phyloP scores from a whole-genome alignment of 2,797 vertebrate genomes.

The Gymnoscopelus braueri region DNA sequence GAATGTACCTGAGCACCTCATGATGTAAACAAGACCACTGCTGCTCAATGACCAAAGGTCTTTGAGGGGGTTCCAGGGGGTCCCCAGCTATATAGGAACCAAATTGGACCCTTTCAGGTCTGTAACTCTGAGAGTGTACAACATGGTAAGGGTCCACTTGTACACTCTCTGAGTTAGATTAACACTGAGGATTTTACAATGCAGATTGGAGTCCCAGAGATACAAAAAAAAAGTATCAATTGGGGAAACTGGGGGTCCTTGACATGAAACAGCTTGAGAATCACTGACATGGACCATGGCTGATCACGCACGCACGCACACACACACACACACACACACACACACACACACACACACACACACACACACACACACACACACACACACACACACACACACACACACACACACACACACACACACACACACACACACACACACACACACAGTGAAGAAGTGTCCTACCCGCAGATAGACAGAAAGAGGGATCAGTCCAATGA shows the following conservation, averaged over 20 bases:
- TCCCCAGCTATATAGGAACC: too few relatives aligned
- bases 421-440: neutral
- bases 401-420: slow-evolving; percentile 2
- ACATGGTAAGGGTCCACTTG: too few relatives aligned
- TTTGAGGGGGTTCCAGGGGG: too few relatives aligned
- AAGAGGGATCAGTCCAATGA: slow-evolving; percentile 46
- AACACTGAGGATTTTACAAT: too few relatives aligned
- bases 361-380: neutral
- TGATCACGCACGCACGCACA: slow-evolving; percentile 9
- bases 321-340: slow-evolving; percentile 19
- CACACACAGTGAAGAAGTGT: slow-evolving; percentile 10
- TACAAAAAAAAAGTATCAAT: too few relatives aligned
- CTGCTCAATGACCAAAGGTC: too few relatives aligned
- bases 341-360: slow-evolving; percentile 11
- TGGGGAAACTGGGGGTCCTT: too few relatives aligned
- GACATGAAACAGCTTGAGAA: too few relatives aligned
- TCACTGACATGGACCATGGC: neutral
- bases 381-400: slow-evolving; percentile 20
- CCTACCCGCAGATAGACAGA: slow-evolving; percentile 53
- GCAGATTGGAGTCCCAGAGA: too few relatives aligned
- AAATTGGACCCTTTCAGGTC: too few relatives aligned
- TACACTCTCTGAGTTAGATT: too few relatives aligned
- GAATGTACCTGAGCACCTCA: slow-evolving; percentile 52
- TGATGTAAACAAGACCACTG: slow-evolving; percentile 30
- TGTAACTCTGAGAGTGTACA: too few relatives aligned